These are phyloP conservation scores for Stictocephala bisonia DNA, from an alignment of 2,888 invertebrate species.

Conservation along the genomic window DNA sequence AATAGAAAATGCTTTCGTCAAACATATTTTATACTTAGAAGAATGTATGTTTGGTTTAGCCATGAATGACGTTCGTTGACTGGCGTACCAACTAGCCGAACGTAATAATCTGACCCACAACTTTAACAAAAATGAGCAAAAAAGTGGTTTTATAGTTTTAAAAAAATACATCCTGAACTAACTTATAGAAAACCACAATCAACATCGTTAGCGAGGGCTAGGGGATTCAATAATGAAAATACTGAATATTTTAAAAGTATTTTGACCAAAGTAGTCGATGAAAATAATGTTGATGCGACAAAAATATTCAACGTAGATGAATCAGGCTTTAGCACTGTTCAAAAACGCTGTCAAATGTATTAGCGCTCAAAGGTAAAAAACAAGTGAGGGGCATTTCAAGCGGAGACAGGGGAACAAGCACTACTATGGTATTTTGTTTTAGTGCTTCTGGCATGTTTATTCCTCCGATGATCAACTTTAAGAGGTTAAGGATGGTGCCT, in stretches of 20 bases:
- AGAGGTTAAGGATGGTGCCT: not conserved
- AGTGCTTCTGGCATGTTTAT: conserved; percentile 24
- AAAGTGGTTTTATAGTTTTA: conserved; percentile 27
- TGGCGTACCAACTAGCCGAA: no score
- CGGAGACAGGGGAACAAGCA: conserved; percentile 20
- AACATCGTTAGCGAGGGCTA: not conserved
- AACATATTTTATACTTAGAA: no score
- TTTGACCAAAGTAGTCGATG: not conserved
- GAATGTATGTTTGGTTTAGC: no score
- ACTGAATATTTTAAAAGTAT: conserved; percentile 1
- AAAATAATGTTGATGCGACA: conserved; percentile 17
- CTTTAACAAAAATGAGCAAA: no score
- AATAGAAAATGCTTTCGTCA: no score
- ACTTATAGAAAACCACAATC: not conserved
- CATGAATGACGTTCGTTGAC: no score
- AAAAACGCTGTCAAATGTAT: no score
- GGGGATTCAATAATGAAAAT: conserved; percentile 10
- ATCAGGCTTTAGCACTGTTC: not conserved
- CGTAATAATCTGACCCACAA: no score
- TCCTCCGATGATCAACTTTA: conserved; percentile 20
- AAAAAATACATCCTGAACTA: not conserved
- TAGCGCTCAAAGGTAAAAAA: no score
- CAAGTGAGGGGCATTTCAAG: not conserved
- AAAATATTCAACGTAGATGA: conserved; percentile 29
- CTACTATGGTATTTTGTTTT: conserved; percentile 2